Evolutionary conservation across 2,797 vertebrate species (phyloP), one percentile per base, ranked within the genome.

Genomic region (Poecilia wingei): DNA sequence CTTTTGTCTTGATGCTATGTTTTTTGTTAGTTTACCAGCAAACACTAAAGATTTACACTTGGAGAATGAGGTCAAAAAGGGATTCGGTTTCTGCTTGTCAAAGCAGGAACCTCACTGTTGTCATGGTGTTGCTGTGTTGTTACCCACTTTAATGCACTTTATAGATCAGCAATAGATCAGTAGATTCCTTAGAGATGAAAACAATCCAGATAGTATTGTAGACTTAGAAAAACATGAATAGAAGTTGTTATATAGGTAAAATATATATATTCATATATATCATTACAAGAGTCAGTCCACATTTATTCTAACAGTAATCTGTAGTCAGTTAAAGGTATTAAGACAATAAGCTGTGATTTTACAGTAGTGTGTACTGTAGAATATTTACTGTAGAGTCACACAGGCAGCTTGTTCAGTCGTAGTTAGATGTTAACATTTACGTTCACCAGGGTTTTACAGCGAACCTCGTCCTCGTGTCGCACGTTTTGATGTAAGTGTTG

Each of bases 131-230:
- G 69, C 80, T 72, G 83, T 79, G 91, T 84, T 88, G 86, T 86
- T 66, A 46, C 85, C 64, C 84, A 88, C 85, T 83, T 82, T 84
- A 51, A 87, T 91, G 95, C 95, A 96, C 95, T 95, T 95, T 95
- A 95, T 86, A 89, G 51, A 88, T 79, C 78, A 6, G 51, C 77
- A 77, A 72, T 61, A 64, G 61, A 81, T 81, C 74, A 5, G 20
- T 16, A n/a, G 41, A 22, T 45, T 55, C 9, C 0, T 25, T 9
- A 64, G 31, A 85, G 66, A 88, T 69, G 36, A 45, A 78, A 80
- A 75, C 64, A 61, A 64, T 74, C 76, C 69, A 72, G 36, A 68
- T n/a, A 64, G 41, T 75, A 3, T 72, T 79, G 55, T 41, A 22
- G 47, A 46, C 28, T 31, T 39, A 68, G 68, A 46, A 46, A 25